Base-by-base conservation (phyloP, 2,797 vertebrate species). In the Parauchenoglanis punctatus region DNA sequence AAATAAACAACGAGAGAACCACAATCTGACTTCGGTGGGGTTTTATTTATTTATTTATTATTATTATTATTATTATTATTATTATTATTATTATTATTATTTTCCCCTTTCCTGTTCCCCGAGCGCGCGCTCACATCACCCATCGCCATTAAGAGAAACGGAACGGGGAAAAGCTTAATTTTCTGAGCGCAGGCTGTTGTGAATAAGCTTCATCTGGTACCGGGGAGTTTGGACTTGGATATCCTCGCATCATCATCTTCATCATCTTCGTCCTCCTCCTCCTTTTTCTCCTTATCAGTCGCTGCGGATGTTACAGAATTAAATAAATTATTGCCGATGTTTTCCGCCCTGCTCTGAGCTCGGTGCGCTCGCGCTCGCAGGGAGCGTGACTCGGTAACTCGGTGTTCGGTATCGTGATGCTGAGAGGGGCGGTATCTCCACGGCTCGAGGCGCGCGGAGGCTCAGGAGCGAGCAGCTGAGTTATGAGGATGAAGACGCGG, bases 101-200 rank as follows among this genome's bases (percentile, higher is more conserved):
- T 58, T 70, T 80, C 86, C 85, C 54, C 93, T 87, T 81, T 93
- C 90, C 91, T 91, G 93, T 91, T 20, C 49, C 23, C 46, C 35
- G 77, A 63, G 25, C 91, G 93, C 93, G 93, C 93, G 92, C 94
- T 94, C 94, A 95, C 94, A 94, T 94, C 94, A 94, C 94, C 95
- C 94, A 94, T 40, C 94, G 93, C 92, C 94, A 87, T 67, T 90
- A 86, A 92, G 88, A 94, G 87, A 94, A 92, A 92, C 92, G 93
- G 93, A 92, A 92, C 88, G 89, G 90, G 65, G 82, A 88, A 83
- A 75, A 65, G 90, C 92, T 94, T 94, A 90, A 93, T 94, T 94
- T 91, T 93, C 90, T 91, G 92, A 85, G 92, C 90, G 89, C 91
- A 92, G 83, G 25, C 13, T 52, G 93, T 92, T 52, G 93, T 92